Conservation (phyloP, 2,113 vertebrate species). For the Emberiza fucata region DNA sequence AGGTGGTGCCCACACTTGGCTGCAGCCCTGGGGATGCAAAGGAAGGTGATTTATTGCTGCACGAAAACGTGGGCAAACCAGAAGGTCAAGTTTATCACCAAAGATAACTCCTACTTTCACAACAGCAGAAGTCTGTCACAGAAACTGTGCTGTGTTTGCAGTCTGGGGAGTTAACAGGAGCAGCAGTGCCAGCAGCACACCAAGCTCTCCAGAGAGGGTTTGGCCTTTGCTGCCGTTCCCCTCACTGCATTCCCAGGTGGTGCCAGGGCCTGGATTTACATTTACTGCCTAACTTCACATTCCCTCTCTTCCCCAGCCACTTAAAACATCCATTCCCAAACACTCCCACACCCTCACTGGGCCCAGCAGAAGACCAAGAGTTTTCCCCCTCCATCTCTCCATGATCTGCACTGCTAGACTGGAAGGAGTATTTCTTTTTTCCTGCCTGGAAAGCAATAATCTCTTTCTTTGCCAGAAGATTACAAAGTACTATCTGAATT, state of each 20-base stretch:
- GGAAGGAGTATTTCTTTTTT: background rate
- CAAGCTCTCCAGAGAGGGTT: background rate
- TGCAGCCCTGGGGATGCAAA: background rate
- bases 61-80: background rate
- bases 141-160: background rate
- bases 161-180: background rate
- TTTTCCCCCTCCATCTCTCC: background rate
- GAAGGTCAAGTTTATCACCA: background rate
- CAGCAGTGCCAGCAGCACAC: background rate
- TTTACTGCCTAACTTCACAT: background rate
- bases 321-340: background rate
- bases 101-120: background rate
- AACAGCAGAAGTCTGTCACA: background rate
- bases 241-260: background rate
- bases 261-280: background rate
- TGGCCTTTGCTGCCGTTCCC: background rate
- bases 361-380: background rate
- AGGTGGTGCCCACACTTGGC: background rate
- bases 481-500: constrained; percentile 42
- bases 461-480: constrained; percentile 11
- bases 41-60: background rate
- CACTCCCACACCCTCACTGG: background rate
- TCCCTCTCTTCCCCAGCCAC: background rate
- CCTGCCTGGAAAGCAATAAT: background rate
- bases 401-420: background rate